A percentile compares a stretch with the other conserved stretches of the same genome.
These are phyloP conservation scores for Marisa cornuarietis DNA, from an alignment of 1,140 invertebrate genomes.

Conservation along the genomic window DNA sequence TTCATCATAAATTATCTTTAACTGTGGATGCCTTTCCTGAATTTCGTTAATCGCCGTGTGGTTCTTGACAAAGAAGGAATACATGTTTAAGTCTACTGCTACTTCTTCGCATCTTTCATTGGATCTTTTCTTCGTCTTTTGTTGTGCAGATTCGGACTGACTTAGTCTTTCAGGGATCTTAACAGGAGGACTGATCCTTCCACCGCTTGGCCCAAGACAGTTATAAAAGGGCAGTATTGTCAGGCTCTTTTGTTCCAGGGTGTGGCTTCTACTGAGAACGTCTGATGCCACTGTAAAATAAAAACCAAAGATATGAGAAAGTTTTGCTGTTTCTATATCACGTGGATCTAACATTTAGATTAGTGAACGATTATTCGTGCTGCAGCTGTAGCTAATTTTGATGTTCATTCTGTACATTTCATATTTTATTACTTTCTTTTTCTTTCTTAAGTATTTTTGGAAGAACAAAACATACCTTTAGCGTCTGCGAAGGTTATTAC, in stretches of 20 bases:
- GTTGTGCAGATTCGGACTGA: not conserved
- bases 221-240: conserved; percentile 5
- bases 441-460: too few relatives aligned
- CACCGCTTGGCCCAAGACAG: conserved; percentile 13
- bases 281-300: not conserved
- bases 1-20: not conserved
- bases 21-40: not conserved
- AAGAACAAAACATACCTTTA: not conserved
- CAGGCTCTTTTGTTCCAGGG: not conserved
- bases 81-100: too few relatives aligned
- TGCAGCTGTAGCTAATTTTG: too few relatives aligned
- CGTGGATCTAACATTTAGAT: too few relatives aligned
- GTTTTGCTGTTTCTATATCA: too few relatives aligned
- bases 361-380: too few relatives aligned
- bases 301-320: too few relatives aligned
- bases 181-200: not conserved
- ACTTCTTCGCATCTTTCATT: conserved; percentile 1
- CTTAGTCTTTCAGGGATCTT: not conserved
- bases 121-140: not conserved
- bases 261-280: not conserved
- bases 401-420: too few relatives aligned
- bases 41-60: not conserved
- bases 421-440: too few relatives aligned
- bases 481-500: conserved; percentile 15
- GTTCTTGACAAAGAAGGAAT: not conserved